Evolutionary conservation across 2,888 invertebrate species (phyloP), one percentile per base, ranked within the genome.

Genomic region (Apoda limacodes): DNA sequence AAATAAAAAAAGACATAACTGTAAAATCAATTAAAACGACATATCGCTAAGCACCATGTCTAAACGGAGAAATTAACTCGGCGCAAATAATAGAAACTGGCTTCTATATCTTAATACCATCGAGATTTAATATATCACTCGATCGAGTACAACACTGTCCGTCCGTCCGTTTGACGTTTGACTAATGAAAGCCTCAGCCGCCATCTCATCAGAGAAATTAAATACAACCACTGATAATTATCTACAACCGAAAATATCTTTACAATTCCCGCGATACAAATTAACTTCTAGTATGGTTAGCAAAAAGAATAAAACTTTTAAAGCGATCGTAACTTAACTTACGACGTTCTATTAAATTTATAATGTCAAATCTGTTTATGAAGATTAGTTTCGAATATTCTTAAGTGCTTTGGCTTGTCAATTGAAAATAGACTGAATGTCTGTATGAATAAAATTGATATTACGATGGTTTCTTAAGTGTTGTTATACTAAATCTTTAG

Each of bases 81-180:
- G 42, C 38, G 43, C 47, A 43, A 42, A 56, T 50, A 53, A 54
- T 48, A 43, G 43, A 38, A 42, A 33, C 40, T 28, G 34, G 37
- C 38, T 28, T 35, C 46, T 48, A 51, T 59, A 63, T 63, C 63
- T 59, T 55, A 58, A 58, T 56, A 52, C 50, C 55, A 59, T 62
- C 61, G 51, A 46, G 49, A 48, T 53, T 57, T 57, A 58, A 60
- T 62, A 61, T 49, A 61, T 63, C 62, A 61, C 56, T 54, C 51
- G 43, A 49, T 52, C 47, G 44, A 51, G 49, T 51, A 52, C 44
- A 56, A 52, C 60, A 55, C 54, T 43, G 55, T 50, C 55, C 45
- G 49, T 38, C 54, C 37, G 46, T 42, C 50, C 39, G 45, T 46
- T 47, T 37, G 39, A 30, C 39, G 36, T 40, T 45, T 61, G 58